A percentile compares a stretch with the other conserved stretches of the same genome.
phyloP scores from a whole-genome alignment of 2,797 vertebrate species.

The Typhlichthys subterraneus region DNA sequence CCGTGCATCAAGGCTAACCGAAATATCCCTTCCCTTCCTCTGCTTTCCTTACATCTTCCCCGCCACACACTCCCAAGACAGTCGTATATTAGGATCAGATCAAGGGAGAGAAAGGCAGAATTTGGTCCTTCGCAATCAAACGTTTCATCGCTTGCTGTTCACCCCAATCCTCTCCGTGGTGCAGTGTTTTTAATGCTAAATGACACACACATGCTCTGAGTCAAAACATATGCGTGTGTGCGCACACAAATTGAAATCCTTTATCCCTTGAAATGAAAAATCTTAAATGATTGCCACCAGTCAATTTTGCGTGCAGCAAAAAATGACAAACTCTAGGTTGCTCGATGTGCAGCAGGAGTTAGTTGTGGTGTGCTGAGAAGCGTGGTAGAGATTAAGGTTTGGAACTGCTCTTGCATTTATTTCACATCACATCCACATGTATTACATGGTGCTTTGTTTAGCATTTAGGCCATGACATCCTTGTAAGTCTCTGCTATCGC shows the following conservation, averaged over 20 bases:
- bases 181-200: slow-evolving; percentile 20
- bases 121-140: slow-evolving; percentile 22
- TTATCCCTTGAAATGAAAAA: slow-evolving; percentile 3
- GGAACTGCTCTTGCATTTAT: slow-evolving; percentile 43
- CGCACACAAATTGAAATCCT: neutral
- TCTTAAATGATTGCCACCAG: slow-evolving; percentile 5
- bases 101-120: slow-evolving; percentile 7
- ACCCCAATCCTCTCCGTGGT: neutral
- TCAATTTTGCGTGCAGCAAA: slow-evolving; percentile 1
- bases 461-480: slow-evolving; percentile 20
- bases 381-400: slow-evolving; percentile 17
- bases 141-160: slow-evolving; percentile 9
- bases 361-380: slow-evolving; percentile 14
- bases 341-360: slow-evolving; percentile 4
- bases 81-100: slow-evolving; percentile 32
- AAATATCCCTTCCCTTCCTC: slow-evolving; percentile 28
- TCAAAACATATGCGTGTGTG: neutral
- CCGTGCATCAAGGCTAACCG: slow-evolving; percentile 42
- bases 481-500: neutral
- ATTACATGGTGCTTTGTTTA: neutral
- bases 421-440: slow-evolving; percentile 23
- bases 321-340: neutral
- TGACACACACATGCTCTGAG: slow-evolving; percentile 18
- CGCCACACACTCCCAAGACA: slow-evolving; percentile 15
- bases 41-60: slow-evolving; percentile 19